phyloP scores from a whole-genome alignment of 2,888 invertebrate species.

The Bhutanitis thaidina region DNA sequence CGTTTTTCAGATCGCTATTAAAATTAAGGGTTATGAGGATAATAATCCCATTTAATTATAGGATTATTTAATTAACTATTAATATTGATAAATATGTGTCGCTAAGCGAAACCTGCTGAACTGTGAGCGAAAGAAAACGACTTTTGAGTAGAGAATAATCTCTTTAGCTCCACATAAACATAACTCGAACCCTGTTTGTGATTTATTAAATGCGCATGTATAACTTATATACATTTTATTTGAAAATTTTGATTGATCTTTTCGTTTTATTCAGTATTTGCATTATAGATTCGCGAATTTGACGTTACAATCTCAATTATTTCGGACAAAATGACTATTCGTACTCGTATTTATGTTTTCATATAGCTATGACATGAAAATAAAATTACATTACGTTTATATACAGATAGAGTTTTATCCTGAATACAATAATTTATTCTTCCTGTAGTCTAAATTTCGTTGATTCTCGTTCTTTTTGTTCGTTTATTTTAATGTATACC shows the following conservation, averaged over 20 bases:
- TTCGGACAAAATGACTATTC: background rate
- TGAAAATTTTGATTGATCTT: no score
- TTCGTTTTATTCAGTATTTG: no score
- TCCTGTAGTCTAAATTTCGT: slow-evolving; percentile 35
- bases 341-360: background rate
- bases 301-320: background rate
- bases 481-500: slow-evolving; percentile 21
- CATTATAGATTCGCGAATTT: no score
- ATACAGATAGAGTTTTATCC: background rate
- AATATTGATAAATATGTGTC: no score
- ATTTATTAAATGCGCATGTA: no score
- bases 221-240: no score
- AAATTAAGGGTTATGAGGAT: background rate
- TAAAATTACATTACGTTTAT: background rate
- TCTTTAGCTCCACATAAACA: no score
- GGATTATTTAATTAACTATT: background rate
- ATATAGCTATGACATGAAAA: background rate
- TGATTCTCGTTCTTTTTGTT: slow-evolving; percentile 37
- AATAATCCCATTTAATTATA: background rate
- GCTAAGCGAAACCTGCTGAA: no score
- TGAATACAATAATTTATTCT: background rate
- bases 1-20: background rate
- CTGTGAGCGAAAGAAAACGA: no score
- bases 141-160: no score
- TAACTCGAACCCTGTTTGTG: no score